Evolutionary conservation across 1,140 invertebrate species (phyloP).

Genomic region (Philopotamus ludificatus): DNA sequence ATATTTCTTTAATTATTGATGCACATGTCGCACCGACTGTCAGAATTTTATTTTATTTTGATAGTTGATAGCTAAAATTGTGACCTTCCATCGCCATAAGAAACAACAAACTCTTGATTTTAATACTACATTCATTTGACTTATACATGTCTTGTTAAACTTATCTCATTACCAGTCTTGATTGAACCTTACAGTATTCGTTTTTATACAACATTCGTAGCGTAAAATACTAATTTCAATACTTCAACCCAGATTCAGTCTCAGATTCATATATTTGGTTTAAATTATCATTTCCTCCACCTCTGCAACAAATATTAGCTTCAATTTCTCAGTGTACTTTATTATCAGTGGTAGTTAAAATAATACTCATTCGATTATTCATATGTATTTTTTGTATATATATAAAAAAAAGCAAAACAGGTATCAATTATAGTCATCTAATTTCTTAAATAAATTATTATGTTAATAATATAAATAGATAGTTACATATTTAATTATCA

Average conservation of each 20-base stretch:
- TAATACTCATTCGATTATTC: too few species aligned
- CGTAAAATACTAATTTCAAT: conserved; percentile 36
- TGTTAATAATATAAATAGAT: too few species aligned
- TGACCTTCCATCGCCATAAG: conserved; percentile 29
- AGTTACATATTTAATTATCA: too few species aligned
- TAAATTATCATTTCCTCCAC: conserved; percentile 38
- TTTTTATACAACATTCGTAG: conserved; percentile 36
- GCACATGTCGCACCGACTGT: conserved; percentile 34
- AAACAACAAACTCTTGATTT: conserved; percentile 21
- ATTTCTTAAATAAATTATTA: too few species aligned
- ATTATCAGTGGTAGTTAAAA: background rate
- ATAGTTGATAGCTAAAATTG: conserved; percentile 29
- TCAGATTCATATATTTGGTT: conserved; percentile 43
- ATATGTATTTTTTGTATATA: too few species aligned
- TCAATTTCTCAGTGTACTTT: background rate
- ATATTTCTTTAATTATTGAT: conserved; percentile 23
- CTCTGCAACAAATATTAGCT: conserved; percentile 32
- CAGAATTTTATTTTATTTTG: conserved; percentile 32
- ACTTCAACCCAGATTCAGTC: conserved; percentile 39
- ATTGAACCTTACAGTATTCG: conserved; percentile 40
- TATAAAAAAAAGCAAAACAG: too few species aligned
- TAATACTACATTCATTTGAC: conserved; percentile 29
- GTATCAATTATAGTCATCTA: too few species aligned
- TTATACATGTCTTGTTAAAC: conserved; percentile 33
- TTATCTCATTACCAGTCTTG: conserved; percentile 42